Evolutionary conservation across 2,888 invertebrate species (phyloP).

Genomic region (Lochmaea capreae): DNA sequence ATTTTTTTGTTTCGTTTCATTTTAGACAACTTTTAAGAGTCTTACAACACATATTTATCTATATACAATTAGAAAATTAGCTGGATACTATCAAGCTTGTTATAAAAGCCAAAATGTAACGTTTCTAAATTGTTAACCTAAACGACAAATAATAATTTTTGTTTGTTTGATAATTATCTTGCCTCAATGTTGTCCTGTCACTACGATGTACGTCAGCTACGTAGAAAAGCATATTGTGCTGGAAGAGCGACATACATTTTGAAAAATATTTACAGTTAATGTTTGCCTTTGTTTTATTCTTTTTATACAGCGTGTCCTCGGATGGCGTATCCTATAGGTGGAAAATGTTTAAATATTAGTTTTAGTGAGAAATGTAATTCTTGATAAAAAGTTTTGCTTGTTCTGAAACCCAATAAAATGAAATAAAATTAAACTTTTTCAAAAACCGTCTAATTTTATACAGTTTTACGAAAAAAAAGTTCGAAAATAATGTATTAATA

Average conservation of each 20-base stretch:
- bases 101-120: not conserved
- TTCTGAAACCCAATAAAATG: too few species aligned
- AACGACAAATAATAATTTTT: not conserved
- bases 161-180: slow-evolving; percentile 66
- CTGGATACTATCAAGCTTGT: not conserved
- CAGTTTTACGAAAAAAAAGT: too few species aligned
- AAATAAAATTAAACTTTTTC: too few species aligned
- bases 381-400: too few species aligned
- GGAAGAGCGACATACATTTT: slow-evolving; percentile 72
- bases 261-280: not conserved
- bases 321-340: too few species aligned
- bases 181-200: slow-evolving; percentile 83
- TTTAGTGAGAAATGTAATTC: too few species aligned
- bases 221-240: slow-evolving; percentile 70
- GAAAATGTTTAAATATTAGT: too few species aligned
- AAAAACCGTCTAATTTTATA: too few species aligned
- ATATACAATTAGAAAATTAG: not conserved
- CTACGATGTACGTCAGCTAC: slow-evolving; percentile 58
- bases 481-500: too few species aligned
- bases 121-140: slow-evolving; percentile 5
- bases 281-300: not conserved
- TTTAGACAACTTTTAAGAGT: not conserved
- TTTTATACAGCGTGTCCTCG: too few species aligned
- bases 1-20: slow-evolving; percentile 3
- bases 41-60: not conserved